Conservation (phyloP, 2,797 vertebrate genomes). For the Perodicticus potto region DNA sequence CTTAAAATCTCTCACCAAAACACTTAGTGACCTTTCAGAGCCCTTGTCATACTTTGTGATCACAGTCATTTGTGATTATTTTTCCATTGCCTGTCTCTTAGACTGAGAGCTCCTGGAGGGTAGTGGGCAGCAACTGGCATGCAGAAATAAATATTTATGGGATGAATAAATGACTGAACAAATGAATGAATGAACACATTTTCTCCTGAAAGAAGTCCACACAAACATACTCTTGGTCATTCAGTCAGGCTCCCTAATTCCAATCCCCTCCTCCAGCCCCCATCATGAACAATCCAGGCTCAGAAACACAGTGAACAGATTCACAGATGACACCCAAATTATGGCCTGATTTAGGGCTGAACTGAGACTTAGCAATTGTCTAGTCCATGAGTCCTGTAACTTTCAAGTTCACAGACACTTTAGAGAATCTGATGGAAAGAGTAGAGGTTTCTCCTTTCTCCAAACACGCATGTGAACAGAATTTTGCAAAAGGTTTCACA, state of each 20-base stretch:
- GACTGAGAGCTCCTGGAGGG: background rate
- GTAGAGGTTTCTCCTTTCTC: background rate
- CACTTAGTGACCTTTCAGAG: background rate
- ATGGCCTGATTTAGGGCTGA: background rate
- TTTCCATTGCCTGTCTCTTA: background rate
- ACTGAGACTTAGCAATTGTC: background rate
- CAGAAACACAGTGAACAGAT: background rate
- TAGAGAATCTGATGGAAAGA: background rate
- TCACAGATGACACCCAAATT: background rate
- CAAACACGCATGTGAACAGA: background rate
- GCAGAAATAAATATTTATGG: background rate
- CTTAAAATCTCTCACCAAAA: background rate
- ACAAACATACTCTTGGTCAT: background rate
- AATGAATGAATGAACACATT: background rate
- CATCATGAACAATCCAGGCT: background rate
- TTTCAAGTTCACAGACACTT: background rate
- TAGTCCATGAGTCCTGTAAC: background rate
- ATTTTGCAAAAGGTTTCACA: background rate
- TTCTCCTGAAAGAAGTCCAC: background rate
- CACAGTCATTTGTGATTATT: background rate
- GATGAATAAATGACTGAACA: background rate
- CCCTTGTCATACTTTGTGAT: background rate
- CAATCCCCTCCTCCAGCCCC: too few species aligned
- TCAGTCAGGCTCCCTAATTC: background rate
- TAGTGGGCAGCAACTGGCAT: background rate